A percentile compares a stretch with the other conserved stretches of the same genome.
These are phyloP conservation scores for Pipistrellus kuhlii DNA, from an alignment of 2,797 vertebrate genomes.

Conservation along the genomic window DNA sequence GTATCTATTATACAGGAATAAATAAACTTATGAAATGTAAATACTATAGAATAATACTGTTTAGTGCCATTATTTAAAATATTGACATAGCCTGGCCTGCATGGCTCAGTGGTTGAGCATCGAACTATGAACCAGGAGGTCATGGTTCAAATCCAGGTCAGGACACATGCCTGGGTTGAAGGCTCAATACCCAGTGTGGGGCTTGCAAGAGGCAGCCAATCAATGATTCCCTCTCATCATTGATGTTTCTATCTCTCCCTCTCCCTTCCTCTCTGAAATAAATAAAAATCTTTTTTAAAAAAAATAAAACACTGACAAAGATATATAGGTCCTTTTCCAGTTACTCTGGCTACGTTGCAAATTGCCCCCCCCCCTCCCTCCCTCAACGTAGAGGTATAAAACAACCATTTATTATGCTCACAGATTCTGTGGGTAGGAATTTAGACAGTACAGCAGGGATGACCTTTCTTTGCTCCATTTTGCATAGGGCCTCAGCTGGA, in stretches of 20 bases:
- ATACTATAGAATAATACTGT: background rate
- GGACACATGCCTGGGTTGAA: no score
- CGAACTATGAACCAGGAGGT: no score
- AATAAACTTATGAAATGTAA: background rate
- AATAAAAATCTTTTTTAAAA: no score
- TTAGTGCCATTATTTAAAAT: slow-evolving; percentile 1
- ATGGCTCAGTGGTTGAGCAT: no score
- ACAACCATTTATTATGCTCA: background rate
- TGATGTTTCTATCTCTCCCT: no score
- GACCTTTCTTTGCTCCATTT: background rate
- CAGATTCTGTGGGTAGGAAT: slow-evolving; percentile 33
- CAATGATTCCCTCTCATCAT: no score
- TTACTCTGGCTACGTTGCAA: slow-evolving; percentile 16
- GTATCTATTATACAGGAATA: slow-evolving; percentile 17
- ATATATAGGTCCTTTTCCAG: background rate
- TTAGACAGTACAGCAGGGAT: background rate
- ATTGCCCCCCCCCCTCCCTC: background rate
- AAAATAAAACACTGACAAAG: slow-evolving; percentile 15
- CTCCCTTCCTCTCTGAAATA: no score
- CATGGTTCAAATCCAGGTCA: no score
- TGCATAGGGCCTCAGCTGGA: background rate
- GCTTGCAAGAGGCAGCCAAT: no score
- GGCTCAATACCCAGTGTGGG: no score
- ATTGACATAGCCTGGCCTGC: background rate
- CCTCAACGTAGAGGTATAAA: background rate